Evolutionary conservation across 2,888 invertebrate genomes (phyloP).

Genomic region (Amiota communis): DNA sequence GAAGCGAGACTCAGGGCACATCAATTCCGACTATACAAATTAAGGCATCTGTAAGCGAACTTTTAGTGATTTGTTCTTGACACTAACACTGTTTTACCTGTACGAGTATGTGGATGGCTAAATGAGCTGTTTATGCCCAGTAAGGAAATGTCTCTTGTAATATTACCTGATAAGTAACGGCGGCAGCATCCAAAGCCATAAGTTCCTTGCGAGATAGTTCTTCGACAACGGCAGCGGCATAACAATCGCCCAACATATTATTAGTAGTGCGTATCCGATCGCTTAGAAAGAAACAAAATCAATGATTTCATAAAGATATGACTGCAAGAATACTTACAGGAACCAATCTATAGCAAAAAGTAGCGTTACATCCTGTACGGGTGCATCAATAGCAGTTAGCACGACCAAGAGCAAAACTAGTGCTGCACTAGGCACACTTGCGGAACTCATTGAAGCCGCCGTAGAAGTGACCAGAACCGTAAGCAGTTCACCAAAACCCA

Average conservation of each 20-base stretch:
- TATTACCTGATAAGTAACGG: constrained; percentile 76
- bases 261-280: constrained; percentile 90
- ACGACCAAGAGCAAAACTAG: constrained; percentile 87
- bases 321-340: constrained; percentile 79
- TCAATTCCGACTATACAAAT: constrained; percentile 10
- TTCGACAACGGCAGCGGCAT: constrained; percentile 89
- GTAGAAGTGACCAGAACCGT: constrained; percentile 90
- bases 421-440: constrained; percentile 90
- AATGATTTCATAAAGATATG: neutral
- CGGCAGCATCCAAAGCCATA: constrained; percentile 83
- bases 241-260: constrained; percentile 91
- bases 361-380: constrained; percentile 85
- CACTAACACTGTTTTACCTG: constrained; percentile 19
- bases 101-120: constrained; percentile 7
- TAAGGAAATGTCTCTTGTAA: neutral
- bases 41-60: constrained; percentile 53
- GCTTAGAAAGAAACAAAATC: constrained; percentile 73
- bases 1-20: neutral
- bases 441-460: constrained; percentile 90
- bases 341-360: constrained; percentile 93
- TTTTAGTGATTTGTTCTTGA: constrained; percentile 47
- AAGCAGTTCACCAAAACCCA: constrained; percentile 88
- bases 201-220: constrained; percentile 87
- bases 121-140: neutral
- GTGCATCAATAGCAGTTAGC: constrained; percentile 86